Evolutionary conservation across 2,888 invertebrate species (phyloP), one percentile per base, ranked within the genome.

Genomic region (Pseudococcus jackbeardsleyi): DNA sequence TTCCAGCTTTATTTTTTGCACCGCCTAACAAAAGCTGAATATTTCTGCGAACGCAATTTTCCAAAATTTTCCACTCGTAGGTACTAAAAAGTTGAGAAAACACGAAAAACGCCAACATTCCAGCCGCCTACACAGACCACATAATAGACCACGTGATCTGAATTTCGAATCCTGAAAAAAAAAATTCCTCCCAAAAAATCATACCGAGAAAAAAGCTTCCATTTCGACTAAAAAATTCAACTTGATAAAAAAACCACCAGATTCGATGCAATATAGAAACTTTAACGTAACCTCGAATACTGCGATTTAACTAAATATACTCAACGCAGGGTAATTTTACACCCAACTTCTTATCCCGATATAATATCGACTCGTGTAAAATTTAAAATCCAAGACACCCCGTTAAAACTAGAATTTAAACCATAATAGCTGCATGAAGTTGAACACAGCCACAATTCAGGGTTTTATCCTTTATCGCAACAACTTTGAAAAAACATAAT

Each of bases 401-500:
- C 46, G 79, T 19, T 82, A 19, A 42, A 82, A 82, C 19, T 46
- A 46, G 11, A 82, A 82, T 82, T 82, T 82, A 46, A 82, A 82
- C 79, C 79, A 46, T 12, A 11, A 82, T 82, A 19, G 46, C 46
- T 82, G 17, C 8, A 19, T 59, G 5, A 46, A 82, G 79, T 46
- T 19, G 11, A 82, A 46, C 46, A 79, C 42, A 19, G 19, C 42
- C 22, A 22, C 22, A 33, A 33, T 33, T 33, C 26, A 33, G 26
- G 26, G 26, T 33, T 33, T 33, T 33, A 33, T 33, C 26, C 26
- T 33, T 82, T 82, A 82, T 82, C 79, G 8, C n/a, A 79, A n/a
- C 22, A 82, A 82, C 79, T 82, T 82, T 82, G 79, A 82, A 82
- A 82, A 82, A 82, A 19, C 79, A 82, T 82, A 82, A 82, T 19